Evolutionary conservation across 2,888 invertebrate genomes (phyloP).

Genomic region (Calameuta pallipes): DNA sequence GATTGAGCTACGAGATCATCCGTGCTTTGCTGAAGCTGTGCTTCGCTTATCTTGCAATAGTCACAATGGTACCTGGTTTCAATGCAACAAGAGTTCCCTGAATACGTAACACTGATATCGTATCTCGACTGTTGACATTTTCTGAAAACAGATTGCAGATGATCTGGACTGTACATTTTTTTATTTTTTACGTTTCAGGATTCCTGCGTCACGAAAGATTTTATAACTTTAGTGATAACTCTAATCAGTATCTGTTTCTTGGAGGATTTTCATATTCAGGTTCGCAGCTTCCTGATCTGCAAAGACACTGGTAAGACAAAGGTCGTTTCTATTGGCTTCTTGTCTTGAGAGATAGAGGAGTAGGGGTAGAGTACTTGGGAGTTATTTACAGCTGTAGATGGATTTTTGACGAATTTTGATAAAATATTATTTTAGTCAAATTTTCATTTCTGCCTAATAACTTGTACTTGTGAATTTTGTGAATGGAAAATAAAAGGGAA

Average conservation of each 20-base stretch:
- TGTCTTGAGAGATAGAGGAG: too few species aligned
- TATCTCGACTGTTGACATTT: not conserved
- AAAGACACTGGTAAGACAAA: too few species aligned
- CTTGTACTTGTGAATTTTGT: not conserved
- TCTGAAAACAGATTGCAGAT: too few species aligned
- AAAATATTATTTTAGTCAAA: not conserved
- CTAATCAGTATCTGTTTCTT: too few species aligned
- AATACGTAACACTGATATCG: not conserved
- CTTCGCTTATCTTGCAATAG: not conserved
- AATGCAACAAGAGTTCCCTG: not conserved
- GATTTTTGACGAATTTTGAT: not conserved
- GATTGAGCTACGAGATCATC: not conserved
- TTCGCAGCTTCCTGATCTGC: too few species aligned
- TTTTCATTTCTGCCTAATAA: too few species aligned
- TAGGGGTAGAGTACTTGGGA: not conserved
- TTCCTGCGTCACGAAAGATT: too few species aligned
- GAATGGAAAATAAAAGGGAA: not conserved
- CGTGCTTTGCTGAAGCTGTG: not conserved
- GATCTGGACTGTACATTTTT: too few species aligned
- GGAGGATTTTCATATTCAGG: too few species aligned
- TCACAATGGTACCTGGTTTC: not conserved
- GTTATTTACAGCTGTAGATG: not conserved
- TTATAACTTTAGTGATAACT: too few species aligned
- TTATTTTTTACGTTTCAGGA: too few species aligned
- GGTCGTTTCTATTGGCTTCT: too few species aligned